Evolutionary conservation across 2,113 vertebrate genomes (phyloP).

Genomic region (Sceloporus undulatus): DNA sequence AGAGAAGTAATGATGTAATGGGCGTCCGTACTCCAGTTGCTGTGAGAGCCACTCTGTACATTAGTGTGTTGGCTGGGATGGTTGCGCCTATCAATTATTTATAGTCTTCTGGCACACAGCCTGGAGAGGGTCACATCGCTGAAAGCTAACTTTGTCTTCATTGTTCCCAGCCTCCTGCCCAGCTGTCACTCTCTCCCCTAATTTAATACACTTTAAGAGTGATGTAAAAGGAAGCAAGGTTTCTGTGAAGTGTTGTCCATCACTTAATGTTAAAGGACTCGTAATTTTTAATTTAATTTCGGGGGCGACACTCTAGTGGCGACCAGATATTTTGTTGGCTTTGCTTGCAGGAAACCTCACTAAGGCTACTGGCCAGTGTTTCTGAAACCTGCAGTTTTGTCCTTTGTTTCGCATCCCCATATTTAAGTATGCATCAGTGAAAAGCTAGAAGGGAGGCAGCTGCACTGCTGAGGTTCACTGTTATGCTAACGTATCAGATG

Average conservation of each 20-base stretch:
- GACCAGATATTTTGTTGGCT: neutral
- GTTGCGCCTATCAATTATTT: slow-evolving; percentile 77
- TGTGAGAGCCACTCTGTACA: slow-evolving; percentile 62
- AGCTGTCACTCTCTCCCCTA: slow-evolving; percentile 56
- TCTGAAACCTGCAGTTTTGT: neutral
- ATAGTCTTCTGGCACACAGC: slow-evolving; percentile 73
- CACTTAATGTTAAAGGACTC: neutral
- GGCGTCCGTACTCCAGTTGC: slow-evolving; percentile 61
- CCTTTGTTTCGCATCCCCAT: neutral
- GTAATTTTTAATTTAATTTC: rapidly evolving
- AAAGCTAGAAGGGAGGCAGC: rapidly evolving
- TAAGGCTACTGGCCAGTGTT: rapidly evolving
- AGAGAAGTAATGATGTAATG: slow-evolving; percentile 68
- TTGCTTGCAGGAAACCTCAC: neutral
- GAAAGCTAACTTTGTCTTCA: slow-evolving; percentile 75
- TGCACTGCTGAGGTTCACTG: rapidly evolving
- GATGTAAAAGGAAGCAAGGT: slow-evolving; percentile 21
- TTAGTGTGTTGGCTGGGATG: slow-evolving; percentile 67
- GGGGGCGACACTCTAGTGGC: neutral
- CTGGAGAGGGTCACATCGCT: slow-evolving; percentile 73
- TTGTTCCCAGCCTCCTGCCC: slow-evolving; percentile 72
- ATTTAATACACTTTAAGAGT: slow-evolving; percentile 50
- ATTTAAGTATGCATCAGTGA: neutral
- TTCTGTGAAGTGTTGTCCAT: neutral
- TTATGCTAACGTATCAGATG: rapidly evolving